Base-by-base conservation (phyloP, 1,140 invertebrate genomes). In the Drosophila willistoni region DNA sequence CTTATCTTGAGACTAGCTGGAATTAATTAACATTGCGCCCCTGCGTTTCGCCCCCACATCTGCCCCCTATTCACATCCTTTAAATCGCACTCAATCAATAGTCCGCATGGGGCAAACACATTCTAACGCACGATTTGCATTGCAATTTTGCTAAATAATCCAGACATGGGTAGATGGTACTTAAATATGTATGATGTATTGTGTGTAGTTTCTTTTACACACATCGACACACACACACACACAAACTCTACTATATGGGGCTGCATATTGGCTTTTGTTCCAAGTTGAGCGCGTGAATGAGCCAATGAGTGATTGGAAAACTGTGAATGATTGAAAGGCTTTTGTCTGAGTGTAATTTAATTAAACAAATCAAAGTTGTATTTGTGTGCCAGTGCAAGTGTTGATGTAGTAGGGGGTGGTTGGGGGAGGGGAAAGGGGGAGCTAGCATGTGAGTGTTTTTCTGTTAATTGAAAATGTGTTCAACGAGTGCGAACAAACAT, bases 291-390 rank as follows among this genome's bases (percentile, higher is more conserved):
- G 82, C 82, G 78, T 83, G 84, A 87, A 89, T 83, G 79, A 83
- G 84, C 83, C 83, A 87, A 87, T 87, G 83, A 89, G 77, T 87
- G 83, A 87, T 87, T 87, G 83, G 68, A 80, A 76, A 89, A 76
- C 84, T 89, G 84, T 87, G 84, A 87, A 87, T 89, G 83, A 87
- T 87, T 89, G 83, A 87, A 59, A 87, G 77, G 84, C 83, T 76
- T 87, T 80, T 87, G 83, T 89, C 73, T 80, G 84, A 87, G 80
- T 83, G 84, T 87, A 87, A 87, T 87, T 87, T 87, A 87, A 87
- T 87, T 87, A 87, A 87, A 87, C 83, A 87, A 87, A 87, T 87
- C 83, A 87, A 83, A 71, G 76, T 79, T 69, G 60, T 62, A 39
- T 71, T 34, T 41, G 9, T 41, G 41, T 57, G 57, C 36, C 36